Percentiles rank a stretch among this genome's conserved stretches.
These are phyloP conservation scores for Lutjanus argentimaculatus DNA, from an alignment of 2,797 vertebrate genomes.

Conservation along the genomic window DNA sequence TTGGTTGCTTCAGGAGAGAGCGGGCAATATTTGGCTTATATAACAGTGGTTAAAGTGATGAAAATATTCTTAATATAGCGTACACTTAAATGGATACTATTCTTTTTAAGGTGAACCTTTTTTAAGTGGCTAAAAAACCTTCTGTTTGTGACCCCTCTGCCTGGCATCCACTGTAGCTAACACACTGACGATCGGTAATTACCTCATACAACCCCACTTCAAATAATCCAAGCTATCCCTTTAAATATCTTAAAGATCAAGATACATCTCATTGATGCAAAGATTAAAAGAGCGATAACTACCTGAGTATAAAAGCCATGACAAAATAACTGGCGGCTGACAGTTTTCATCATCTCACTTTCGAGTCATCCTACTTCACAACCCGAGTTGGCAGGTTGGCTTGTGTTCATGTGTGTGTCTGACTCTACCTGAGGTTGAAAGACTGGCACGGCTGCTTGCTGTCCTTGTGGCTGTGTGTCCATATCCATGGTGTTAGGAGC, in stretches of 20 bases:
- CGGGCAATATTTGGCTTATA: too few relatives aligned
- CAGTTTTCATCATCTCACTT: background rate
- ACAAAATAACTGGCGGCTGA: background rate
- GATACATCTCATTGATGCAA: background rate
- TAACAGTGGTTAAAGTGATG: too few relatives aligned
- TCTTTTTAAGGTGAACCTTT: too few relatives aligned
- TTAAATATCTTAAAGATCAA: background rate
- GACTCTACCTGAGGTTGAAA: slow-evolving; percentile 92
- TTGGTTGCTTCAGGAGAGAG: too few relatives aligned
- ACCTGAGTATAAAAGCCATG: background rate
- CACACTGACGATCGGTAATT: too few relatives aligned
- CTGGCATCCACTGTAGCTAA: too few relatives aligned
- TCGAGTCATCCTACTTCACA: background rate
- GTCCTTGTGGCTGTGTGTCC: slow-evolving; percentile 94
- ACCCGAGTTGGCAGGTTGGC: background rate
- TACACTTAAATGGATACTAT: too few relatives aligned
- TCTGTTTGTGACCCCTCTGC: too few relatives aligned
- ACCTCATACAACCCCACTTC: too few relatives aligned
- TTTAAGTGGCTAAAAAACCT: too few relatives aligned
- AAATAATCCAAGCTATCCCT: too few relatives aligned
- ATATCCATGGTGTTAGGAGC: slow-evolving; percentile 92
- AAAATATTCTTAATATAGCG: too few relatives aligned
- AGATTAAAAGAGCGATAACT: background rate
- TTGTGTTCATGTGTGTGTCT: background rate
- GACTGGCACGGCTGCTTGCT: slow-evolving; percentile 89